A percentile compares a stretch with the other conserved stretches of the same genome.
These are phyloP conservation scores for Cheilosia scutellata DNA, from an alignment of 2,888 invertebrate genomes.

Conservation along the genomic window DNA sequence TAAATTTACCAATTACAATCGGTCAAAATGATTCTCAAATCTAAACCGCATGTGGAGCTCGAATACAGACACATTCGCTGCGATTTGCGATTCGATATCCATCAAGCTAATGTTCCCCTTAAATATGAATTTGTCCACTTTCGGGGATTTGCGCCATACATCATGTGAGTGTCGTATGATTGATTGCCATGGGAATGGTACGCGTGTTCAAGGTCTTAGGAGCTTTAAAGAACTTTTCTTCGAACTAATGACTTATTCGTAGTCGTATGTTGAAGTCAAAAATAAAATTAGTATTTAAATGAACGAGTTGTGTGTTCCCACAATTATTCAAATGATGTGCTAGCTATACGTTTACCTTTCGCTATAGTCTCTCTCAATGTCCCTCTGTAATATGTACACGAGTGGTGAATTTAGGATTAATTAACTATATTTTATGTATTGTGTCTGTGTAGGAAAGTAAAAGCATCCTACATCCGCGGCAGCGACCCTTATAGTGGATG, in stretches of 20 bases:
- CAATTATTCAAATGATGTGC: too few relatives aligned
- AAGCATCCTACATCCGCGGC: too few relatives aligned
- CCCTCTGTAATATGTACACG: too few relatives aligned
- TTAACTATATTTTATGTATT: too few relatives aligned
- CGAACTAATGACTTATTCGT: background rate
- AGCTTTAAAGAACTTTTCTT: background rate
- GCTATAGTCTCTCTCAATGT: too few relatives aligned
- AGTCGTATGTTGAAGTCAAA: background rate
- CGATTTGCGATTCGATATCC: background rate
- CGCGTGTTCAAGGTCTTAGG: constrained; percentile 16
- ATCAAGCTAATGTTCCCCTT: constrained; percentile 3
- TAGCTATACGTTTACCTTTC: too few relatives aligned
- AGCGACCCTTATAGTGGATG: too few relatives aligned
- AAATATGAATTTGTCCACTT: constrained; percentile 19
- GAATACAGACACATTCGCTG: background rate
- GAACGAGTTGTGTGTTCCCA: too few relatives aligned
- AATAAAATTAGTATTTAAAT: background rate
- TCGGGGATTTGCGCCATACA: background rate
- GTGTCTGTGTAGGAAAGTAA: too few relatives aligned
- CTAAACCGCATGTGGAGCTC: background rate
- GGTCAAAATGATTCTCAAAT: too few relatives aligned
- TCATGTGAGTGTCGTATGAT: constrained; percentile 12
- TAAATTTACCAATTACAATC: too few relatives aligned
- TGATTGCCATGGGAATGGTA: constrained; percentile 32
- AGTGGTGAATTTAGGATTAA: too few relatives aligned